phyloP scores from a whole-genome alignment of 2,797 vertebrate genomes.

The Aselliscus stoliczkanus region DNA sequence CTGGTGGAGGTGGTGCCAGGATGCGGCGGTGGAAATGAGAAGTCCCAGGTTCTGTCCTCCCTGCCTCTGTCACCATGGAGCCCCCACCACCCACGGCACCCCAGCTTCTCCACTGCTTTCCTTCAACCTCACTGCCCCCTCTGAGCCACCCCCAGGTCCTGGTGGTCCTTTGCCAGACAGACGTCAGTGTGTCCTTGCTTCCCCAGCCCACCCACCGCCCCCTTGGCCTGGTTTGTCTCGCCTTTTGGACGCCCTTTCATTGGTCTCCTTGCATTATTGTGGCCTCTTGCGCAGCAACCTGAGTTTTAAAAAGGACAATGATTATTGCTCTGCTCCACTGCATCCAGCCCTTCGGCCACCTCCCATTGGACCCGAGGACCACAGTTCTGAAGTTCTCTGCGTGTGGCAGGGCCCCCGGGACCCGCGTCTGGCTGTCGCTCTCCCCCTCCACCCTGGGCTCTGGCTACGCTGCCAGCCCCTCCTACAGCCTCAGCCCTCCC shows the following conservation, averaged over 20 bases:
- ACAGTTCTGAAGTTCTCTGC: accelerated
- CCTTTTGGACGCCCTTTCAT: too few species aligned
- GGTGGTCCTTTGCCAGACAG: not conserved
- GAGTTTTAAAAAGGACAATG: not conserved
- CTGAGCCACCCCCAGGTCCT: not conserved
- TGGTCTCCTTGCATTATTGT: not conserved
- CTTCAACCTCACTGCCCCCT: not conserved
- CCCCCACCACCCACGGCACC: accelerated
- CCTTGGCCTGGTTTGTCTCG: not conserved
- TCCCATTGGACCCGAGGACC: accelerated
- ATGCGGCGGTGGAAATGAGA: accelerated
- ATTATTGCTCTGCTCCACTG: not conserved
- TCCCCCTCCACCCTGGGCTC: not conserved
- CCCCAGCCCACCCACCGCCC: accelerated
- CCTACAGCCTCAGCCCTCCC: not conserved
- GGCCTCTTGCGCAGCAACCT: not conserved
- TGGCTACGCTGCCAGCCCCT: not conserved
- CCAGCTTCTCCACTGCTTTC: not conserved
- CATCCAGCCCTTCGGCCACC: too few species aligned
- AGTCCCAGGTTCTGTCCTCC: not conserved
- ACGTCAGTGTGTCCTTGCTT: accelerated
- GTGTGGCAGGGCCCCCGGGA: accelerated
- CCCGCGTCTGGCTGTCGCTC: not conserved
- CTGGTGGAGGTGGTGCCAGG: not conserved
- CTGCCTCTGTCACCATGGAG: accelerated